A percentile compares a stretch with the other conserved stretches of the same genome.
These are phyloP conservation scores for Cataglyphis rosenhaueri DNA, from an alignment of 2,888 invertebrate species.

Conservation along the genomic window DNA sequence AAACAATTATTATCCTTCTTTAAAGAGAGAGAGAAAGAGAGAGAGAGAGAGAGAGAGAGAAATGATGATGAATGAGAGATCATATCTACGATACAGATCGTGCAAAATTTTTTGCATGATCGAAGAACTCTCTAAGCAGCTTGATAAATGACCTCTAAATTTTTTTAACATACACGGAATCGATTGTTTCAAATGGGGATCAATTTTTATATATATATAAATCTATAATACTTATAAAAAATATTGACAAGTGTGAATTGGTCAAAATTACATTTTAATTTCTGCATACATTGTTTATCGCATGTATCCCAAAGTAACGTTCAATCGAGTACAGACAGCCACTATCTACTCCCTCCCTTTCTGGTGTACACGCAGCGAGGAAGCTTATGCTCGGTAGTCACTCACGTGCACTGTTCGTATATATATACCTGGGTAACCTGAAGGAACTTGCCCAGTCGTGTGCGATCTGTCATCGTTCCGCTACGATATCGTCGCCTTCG, in stretches of 20 bases:
- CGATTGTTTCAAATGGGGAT: background rate
- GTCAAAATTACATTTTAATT: background rate
- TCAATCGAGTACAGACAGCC: conserved; percentile 4
- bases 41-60: too few relatives aligned
- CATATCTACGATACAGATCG: background rate
- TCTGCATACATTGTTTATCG: background rate
- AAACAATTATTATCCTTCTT: background rate
- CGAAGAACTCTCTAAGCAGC: background rate
- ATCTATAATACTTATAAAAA: background rate
- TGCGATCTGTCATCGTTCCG: conserved; percentile 60
- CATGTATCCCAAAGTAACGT: background rate
- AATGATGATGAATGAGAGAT: too few relatives aligned
- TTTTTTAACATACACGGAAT: background rate
- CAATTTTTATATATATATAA: background rate
- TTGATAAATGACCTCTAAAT: background rate
- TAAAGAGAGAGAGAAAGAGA: too few relatives aligned
- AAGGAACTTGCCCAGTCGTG: conserved; percentile 73
- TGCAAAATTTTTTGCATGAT: background rate
- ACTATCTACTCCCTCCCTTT: conserved; percentile 51
- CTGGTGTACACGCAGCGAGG: conserved; percentile 15
- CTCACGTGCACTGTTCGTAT: conserved; percentile 71
- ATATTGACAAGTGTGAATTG: background rate
- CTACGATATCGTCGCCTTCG: conserved; percentile 31
- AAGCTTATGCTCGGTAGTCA: conserved; percentile 52
- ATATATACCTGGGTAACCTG: conserved; percentile 71